Evolutionary conservation across 2,113 vertebrate species (phyloP), one percentile per base, ranked within the genome.

Genomic region (Neodon shergylaensis): DNA sequence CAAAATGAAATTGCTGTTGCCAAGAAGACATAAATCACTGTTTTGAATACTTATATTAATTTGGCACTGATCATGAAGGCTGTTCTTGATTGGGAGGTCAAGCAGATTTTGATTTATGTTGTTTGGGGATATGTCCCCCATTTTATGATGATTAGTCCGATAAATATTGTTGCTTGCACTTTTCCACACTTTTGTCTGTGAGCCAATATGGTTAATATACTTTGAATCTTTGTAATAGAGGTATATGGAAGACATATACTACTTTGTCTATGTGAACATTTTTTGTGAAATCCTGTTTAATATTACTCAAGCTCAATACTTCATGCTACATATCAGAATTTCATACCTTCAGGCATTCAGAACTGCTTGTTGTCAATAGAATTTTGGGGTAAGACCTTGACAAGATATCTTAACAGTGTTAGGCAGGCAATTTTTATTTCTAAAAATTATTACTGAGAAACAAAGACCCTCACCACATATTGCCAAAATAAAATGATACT

Each of bases 361-460:
- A 97, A 61, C 7, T 94, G 7, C 19, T 94, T 4, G 14, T 94
- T 95, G 90, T 92, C 36, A 84, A 36, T 52, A 89, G 36, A 93
- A 86, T 39, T 33, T 0, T n/a, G 22, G 22, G 13, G 31, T 33
- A 22, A 72, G 47, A 78, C 5, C 7, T 44, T 36, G 68, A 10
- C 58, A 73, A 58, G 22, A 42, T 26, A 72, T 39, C 8, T 72
- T 28, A 8, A 13, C 93, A 24, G 0, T 86, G 5, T 63, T 76
- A 72, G 22, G 11, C 65, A 84, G 81, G 36, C 13, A 47, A 58
- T 1, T 49, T 94, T 91, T 91, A 88, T 88, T 92, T 91, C 88
- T 84, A 81, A 87, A n/a, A 49, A 49, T 12, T 49, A 49, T 49
- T 84, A 39, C 5, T 61, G 79, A 5, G 31, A 92, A 88, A 74